Base-by-base conservation (phyloP, 1,140 invertebrate genomes). In the Brachionus calyciflorus region DNA sequence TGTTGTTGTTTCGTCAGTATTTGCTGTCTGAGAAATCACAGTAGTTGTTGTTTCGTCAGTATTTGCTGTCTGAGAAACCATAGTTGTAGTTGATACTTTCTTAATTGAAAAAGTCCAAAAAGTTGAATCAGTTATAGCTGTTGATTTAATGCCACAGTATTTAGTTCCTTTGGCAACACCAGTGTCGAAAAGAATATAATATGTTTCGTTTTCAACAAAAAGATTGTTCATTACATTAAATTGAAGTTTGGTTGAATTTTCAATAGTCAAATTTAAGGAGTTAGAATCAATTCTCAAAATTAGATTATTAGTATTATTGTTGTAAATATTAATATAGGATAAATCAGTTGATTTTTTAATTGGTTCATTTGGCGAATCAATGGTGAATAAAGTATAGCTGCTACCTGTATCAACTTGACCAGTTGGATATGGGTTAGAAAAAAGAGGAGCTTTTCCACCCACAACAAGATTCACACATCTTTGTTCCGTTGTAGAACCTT, bases 91-190 rank as follows among this genome's bases (percentile, higher is more conserved):
- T 37, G 33, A 3, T 37, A 37, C 4, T 37, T 37, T 33, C 2
- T 60, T 33, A n/a, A 60, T 60, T 17, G 55, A 33, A 21, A 60
- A 60, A 4, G 9, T 33, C 55, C 55, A 60, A 60, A 60, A 60
- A 7, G 24, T 60, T 1, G 19, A 14, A 37, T 37, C 33, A 33
- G 21, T n/a, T 1, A 60, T 33, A 1, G 55, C 26, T 17, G 19
- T 26, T n/a, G 55, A 60, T 19, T 60, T 30, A 14, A 60, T 26
- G 2, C 55, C 55, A 60, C 55, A 60, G 33, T 40, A 33, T 10
- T 33, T 37, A 41, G 10, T 21, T 17, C 6, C 21, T 65, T 41
- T 37, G 21, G 40, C 33, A 24, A 65, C 60, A 24, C 40, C 60
- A 9, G 60, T 41, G 14, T 65, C 60, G 44, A 65, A 65, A 41